Evolutionary conservation across 2,113 vertebrate genomes (phyloP), one percentile per base, ranked within the genome.

Genomic region (Halichoeres trimaculatus): DNA sequence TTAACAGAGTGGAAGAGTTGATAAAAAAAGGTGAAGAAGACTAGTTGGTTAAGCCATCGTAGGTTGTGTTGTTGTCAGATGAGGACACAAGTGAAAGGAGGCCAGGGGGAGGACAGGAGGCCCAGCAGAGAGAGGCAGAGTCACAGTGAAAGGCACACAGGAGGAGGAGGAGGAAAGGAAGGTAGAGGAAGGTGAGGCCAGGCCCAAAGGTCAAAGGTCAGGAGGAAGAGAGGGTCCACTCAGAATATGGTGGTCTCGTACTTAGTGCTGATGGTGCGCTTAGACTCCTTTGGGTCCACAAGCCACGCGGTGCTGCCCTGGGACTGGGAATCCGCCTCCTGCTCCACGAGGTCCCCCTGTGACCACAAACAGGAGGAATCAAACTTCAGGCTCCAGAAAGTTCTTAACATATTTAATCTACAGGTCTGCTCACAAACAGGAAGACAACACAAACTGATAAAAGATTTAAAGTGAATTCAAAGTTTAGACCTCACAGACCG

Each of bases 171-270:
- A 57, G 75, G 56, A 81, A n/a, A 30, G 30, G 43, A 35, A 53
- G 54, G 61, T n/a, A 17, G 26, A 14, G 10, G 24, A 34, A 26
- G 6, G 19, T 59, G 59, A 84, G 78, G 59, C 78, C 48, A 56
- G 77, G 69, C 54, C 74, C 78, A 74, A 57, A 53, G 47, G 43
- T 62, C 55, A 70, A 52, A 68, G 40, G 76, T 76, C 38, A 40
- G 72, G 59, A 81, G 36, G 74, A 73, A 56, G 75, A 50, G 69
- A 30, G 53, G 65, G 61, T 89, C 95, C 87, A 64, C 48, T 95
- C 96, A 99, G 95, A 98, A 98, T 94, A 99, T 99, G 94, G 97
- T 98, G 94, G 97, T 99, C 95, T 99, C 98, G 85, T 98, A 99
- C 98, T 99, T 99, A 92, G 97, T 98, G 95, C 96, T 97, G 94